Base-by-base conservation (phyloP, 1,140 invertebrate genomes). In the Sarcophaga bullata region DNA sequence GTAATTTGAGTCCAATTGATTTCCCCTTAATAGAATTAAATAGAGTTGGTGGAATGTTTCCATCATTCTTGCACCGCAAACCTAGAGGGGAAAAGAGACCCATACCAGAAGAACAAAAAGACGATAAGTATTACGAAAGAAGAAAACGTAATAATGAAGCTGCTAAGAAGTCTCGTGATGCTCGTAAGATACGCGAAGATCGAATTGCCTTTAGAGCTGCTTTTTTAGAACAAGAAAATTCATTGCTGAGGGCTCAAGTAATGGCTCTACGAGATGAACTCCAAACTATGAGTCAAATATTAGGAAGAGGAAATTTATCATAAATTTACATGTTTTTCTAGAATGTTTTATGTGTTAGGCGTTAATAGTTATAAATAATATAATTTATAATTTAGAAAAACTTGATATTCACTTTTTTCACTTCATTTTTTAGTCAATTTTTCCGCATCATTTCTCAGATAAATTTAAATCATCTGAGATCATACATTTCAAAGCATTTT, bases 81-180 rank as follows among this genome's bases (percentile, higher is more conserved):
- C 93, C 94, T 0, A 91, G 96, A 11, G 95, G 96, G 25, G 96
- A 97, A 88, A 97, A 97, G 89, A 94, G 95, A 85, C 95, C 96
- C 0, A 97, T 97, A 73, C 96, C 96, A 0, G 93, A 95, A 6
- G 95, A 96, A 52, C 92, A 96, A 86, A 97, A 97, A 88, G 97
- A 98, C 87, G 94, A 94, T 46, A 97, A 96, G 88, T 98, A 98
- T 90, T 98, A 94, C 86, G 97, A 98, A 88, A 91, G 96, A 68
- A 91, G 97, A 84, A 94, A 95, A 88, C 92, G 96, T 3, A 98
- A 98, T 90, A 98, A 98, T 90, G 93, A 96, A 86, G 97, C 97
- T 0, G 97, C 97, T 0, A 98, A 98, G 90, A 97, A 97, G 87
- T 97, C 96, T 0, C 91, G 97, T 54, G 96, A 98, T 90, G 95